Conservation (phyloP, 2,113 vertebrate species). For the Neomonachus schauinslandi region DNA sequence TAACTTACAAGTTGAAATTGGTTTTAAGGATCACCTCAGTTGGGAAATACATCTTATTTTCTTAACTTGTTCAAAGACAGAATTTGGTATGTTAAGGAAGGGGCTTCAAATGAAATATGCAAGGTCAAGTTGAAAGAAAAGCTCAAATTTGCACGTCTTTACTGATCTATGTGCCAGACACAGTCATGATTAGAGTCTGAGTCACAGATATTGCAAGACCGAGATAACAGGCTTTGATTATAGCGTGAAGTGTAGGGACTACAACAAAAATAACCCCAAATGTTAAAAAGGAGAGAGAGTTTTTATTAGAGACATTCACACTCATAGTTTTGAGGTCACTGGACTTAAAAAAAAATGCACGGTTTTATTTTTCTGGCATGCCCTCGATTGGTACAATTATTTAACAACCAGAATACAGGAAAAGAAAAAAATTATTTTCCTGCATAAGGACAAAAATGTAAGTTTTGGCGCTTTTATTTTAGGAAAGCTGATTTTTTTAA, state of each 20-base stretch:
- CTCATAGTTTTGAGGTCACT: conserved; percentile 29
- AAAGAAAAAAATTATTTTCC: conserved; percentile 29
- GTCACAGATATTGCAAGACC: conserved; percentile 73
- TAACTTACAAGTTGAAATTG: not conserved
- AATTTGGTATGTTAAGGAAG: not conserved
- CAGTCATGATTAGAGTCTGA: conserved; percentile 69
- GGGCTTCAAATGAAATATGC: conserved; percentile 41
- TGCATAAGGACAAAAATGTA: not conserved
- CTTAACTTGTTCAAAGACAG: conserved; percentile 33
- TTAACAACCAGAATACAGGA: not conserved
- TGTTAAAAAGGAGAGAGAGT: not conserved
- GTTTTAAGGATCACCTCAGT: not conserved
- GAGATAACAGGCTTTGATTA: conserved; percentile 76
- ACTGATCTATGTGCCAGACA: conserved; percentile 75
- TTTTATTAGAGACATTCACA: conserved; percentile 48
- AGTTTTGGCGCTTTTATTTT: not conserved
- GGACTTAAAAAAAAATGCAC: conserved; percentile 37
- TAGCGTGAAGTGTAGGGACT: conserved; percentile 32
- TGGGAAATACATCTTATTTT: conserved; percentile 7
- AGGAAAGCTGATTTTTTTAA: not conserved
- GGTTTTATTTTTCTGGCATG: not conserved
- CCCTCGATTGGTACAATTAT: not conserved
- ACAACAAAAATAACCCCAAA: conserved; percentile 72
- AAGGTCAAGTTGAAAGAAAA: conserved; percentile 51
- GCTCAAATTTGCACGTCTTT: conserved; percentile 70